Conservation (phyloP, 2,888 invertebrate species). For the Stenodera caucasica region DNA sequence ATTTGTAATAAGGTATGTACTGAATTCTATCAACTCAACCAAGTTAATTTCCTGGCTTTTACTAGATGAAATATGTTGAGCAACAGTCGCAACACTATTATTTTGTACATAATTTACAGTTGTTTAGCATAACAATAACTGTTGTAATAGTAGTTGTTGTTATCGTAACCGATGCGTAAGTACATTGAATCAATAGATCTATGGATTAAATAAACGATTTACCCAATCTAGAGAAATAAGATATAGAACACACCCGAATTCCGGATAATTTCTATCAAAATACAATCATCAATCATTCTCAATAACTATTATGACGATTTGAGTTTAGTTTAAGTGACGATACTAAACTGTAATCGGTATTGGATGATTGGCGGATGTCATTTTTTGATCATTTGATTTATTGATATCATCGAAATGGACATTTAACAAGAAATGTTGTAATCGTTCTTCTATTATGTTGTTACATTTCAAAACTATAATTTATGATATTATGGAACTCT, state of each 20-base stretch:
- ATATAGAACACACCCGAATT: conserved; percentile 3
- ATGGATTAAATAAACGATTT: conserved; percentile 24
- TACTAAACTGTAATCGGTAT: conserved; percentile 35
- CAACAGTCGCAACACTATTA: conserved; percentile 19
- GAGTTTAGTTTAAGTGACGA: conserved; percentile 37
- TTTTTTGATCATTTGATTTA: conserved; percentile 39
- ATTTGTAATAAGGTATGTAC: not conserved
- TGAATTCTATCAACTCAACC: conserved; percentile 1
- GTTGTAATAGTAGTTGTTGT: conserved; percentile 12
- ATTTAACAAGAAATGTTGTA: not conserved
- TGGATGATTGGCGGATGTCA: conserved; percentile 26
- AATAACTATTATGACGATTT: conserved; percentile 27
- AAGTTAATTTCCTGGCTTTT: conserved; percentile 19
- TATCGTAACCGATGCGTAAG: conserved; percentile 26
- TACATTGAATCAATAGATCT: conserved; percentile 18
- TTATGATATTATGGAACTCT: not conserved
- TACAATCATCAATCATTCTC: conserved; percentile 26
- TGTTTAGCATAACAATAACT: conserved; percentile 30
- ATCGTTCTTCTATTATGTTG: not conserved
- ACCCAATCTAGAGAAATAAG: conserved; percentile 1
- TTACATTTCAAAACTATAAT: not conserved
- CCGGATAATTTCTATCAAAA: not conserved
- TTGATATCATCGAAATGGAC: conserved; percentile 32
- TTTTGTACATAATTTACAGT: conserved; percentile 24
- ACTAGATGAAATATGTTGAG: conserved; percentile 15